phyloP scores from a whole-genome alignment of 2,888 invertebrate genomes.

The Archips crataeganus region DNA sequence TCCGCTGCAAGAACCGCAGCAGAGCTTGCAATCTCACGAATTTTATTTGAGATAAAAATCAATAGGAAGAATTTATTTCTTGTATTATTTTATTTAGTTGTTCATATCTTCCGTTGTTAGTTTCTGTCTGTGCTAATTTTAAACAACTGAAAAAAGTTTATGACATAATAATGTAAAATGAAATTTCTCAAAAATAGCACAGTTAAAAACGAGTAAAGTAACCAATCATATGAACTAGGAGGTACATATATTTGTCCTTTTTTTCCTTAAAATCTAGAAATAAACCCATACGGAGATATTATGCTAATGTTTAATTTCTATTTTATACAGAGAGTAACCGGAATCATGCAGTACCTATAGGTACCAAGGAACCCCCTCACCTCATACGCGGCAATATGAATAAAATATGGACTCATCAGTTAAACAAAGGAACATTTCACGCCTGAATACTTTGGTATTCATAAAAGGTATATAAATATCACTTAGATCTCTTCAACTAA shows the following conservation, averaged over 20 bases:
- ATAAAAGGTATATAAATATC: conserved; percentile 61
- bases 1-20: conserved; percentile 24
- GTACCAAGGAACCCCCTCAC: conserved; percentile 51
- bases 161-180: too few species aligned
- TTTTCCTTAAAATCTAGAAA: background rate
- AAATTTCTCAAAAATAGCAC: too few species aligned
- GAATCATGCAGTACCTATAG: conserved; percentile 53
- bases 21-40: conserved; percentile 18
- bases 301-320: conserved; percentile 15
- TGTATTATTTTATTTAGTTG: background rate
- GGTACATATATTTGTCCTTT: too few species aligned
- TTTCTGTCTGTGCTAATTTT: background rate
- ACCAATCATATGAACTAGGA: too few species aligned
- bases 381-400: conserved; percentile 72
- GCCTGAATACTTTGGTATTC: conserved; percentile 63
- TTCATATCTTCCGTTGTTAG: background rate
- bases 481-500: conserved; percentile 51
- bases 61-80: background rate
- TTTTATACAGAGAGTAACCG: conserved; percentile 52
- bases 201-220: too few species aligned
- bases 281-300: background rate
- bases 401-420: conserved; percentile 81
- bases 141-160: background rate
- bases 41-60: conserved; percentile 11
- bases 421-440: conserved; percentile 72